Percentiles rank a stretch among this genome's conserved stretches.
Evolutionary conservation across 2,888 invertebrate species (phyloP).

Genomic region (Melinopterus prodromus): DNA sequence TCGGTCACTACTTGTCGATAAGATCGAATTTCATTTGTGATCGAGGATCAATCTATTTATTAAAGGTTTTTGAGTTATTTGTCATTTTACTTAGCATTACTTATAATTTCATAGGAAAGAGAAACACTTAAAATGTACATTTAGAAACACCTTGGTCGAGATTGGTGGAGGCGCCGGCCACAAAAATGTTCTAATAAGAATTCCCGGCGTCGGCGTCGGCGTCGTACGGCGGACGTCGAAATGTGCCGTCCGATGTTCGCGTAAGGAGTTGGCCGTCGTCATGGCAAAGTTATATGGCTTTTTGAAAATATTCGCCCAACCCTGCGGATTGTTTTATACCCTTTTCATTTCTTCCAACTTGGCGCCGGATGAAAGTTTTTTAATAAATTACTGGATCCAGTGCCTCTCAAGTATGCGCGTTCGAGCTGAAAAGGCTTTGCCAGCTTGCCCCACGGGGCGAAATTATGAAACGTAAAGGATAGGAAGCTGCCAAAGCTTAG

Average conservation of each 20-base stretch:
- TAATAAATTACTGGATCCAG: constrained; percentile 21
- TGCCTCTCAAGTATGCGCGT: not conserved
- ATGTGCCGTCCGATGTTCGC: not conserved
- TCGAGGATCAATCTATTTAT: no score
- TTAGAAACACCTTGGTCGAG: not conserved
- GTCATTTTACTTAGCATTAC: no score
- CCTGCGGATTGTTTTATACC: constrained; percentile 14
- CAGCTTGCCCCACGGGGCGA: not conserved
- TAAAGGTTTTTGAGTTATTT: no score
- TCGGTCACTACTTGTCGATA: no score
- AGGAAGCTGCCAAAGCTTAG: not conserved
- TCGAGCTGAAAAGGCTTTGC: constrained; percentile 4
- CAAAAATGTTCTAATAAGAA: not conserved
- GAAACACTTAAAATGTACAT: not conserved
- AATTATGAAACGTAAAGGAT: not conserved
- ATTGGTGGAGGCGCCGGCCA: not conserved
- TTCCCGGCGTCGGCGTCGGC: not conserved
- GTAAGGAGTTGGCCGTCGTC: not conserved
- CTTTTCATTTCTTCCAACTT: constrained; percentile 21
- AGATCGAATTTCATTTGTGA: no score
- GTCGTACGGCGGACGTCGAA: not conserved
- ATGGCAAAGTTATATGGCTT: not conserved
- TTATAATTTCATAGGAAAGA: not conserved
- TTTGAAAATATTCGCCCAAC: constrained; percentile 4
- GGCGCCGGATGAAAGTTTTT: constrained; percentile 22